A percentile compares a stretch with the other conserved stretches of the same genome.
Conservation (phyloP, 2,888 invertebrate species). For the Epinotia ramella region DNA sequence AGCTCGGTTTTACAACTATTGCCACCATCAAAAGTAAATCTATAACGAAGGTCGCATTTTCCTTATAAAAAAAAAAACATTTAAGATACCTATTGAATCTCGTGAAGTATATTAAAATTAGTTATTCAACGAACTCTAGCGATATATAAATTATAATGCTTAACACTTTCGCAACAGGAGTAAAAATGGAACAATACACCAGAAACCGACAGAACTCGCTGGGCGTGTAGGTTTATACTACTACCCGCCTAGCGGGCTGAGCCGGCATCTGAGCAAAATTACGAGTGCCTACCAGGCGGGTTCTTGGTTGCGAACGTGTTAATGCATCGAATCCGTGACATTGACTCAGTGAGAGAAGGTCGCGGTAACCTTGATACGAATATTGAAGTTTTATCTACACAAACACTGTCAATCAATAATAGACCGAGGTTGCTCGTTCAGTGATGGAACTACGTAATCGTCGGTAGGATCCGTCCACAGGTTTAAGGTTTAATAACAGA, state of each 20-base stretch:
- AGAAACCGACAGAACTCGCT: too few relatives aligned
- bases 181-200: too few relatives aligned
- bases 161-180: too few relatives aligned
- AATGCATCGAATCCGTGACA: constrained; percentile 6
- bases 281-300: too few relatives aligned
- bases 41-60: background rate
- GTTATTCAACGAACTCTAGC: background rate
- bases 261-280: too few relatives aligned
- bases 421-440: constrained; percentile 16
- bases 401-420: constrained; percentile 38
- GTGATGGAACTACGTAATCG: background rate
- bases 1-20: too few relatives aligned
- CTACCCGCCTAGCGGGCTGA: too few relatives aligned
- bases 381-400: constrained; percentile 30
- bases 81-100: background rate
- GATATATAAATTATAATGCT: background rate
- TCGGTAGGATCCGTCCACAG: background rate
- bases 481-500: too few relatives aligned
- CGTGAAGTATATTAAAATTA: background rate
- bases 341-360: constrained; percentile 15
- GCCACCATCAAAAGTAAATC: too few relatives aligned
- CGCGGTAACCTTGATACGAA: constrained; percentile 9
- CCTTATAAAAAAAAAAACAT: background rate
- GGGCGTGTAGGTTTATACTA: too few relatives aligned
- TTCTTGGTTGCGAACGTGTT: too few relatives aligned